Evolutionary conservation across 2,888 invertebrate species (phyloP), one percentile per base, ranked within the genome.

Genomic region (Aphidius colemani): DNA sequence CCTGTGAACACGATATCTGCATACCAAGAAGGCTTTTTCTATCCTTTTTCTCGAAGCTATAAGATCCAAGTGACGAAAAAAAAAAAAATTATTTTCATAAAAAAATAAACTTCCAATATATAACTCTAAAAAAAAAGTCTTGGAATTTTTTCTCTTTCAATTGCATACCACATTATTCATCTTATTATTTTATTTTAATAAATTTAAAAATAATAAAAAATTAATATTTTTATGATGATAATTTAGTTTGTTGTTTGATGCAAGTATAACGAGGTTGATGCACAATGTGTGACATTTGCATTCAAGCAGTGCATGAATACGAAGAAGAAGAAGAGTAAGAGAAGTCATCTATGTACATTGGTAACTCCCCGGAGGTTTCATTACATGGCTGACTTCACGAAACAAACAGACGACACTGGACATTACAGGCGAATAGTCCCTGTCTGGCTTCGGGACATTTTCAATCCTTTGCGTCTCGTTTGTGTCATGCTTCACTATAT

Each of bases 341-440:
- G 13, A 18, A n/a, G 13, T 18, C 13, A 18, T 18, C 13, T 18
- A 18, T 18, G 13, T 18, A 18, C 66, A 59, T 55, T 67, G 72
- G 5, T 30, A 30, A 30, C 39, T 73, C 79, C 76, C 76, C 69
- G 67, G 77, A 75, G 78, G 75, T 77, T 80, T 77, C 79, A 77
- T 80, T 78, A 79, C 77, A 78, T 74, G 79, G 68, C 75, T 78
- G 76, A 78, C 77, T 80, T 79, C 71, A 74, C 75, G 72, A 73
- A 69, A 74, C 76, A 77, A 79, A 76, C 76, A 77, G 74, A 73
- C 46, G 46, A 53, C 56, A 69, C 71, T 70, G 67, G 59, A 72
- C 74, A 74, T 78, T 73, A 71, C 73, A 69, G 69, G 69, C 67
- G 67, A 64, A 67, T 70, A 66, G 67, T 62, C 66, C 65, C 66